Evolutionary conservation across 2,797 vertebrate genomes (phyloP).

Genomic region (Lophius americanus): DNA sequence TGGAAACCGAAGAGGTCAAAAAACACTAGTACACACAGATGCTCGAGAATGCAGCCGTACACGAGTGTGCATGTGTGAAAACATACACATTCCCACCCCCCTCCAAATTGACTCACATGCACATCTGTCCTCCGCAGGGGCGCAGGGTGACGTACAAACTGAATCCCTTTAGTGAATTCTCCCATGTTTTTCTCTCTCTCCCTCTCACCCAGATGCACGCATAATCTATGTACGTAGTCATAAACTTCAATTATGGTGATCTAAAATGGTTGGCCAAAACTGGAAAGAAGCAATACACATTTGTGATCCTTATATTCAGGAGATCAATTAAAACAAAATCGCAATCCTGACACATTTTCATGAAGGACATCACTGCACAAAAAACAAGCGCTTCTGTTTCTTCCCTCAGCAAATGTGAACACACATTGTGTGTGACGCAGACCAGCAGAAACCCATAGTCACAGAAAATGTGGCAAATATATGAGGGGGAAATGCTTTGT

Average conservation of each 20-base stretch:
- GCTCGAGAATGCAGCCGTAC: conserved; percentile 52
- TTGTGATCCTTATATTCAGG: too few species aligned
- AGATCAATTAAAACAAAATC: too few species aligned
- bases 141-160: conserved; percentile 79
- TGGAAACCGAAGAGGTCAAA: conserved; percentile 70
- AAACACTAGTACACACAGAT: conserved; percentile 62
- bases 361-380: too few species aligned
- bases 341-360: too few species aligned
- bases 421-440: too few species aligned
- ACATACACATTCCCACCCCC: conserved; percentile 50
- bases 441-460: too few species aligned
- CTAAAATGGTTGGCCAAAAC: conserved; percentile 56
- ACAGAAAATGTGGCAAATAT: too few species aligned
- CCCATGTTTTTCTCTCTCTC: conserved; percentile 48
- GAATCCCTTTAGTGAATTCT: conserved; percentile 64
- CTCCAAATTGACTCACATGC: conserved; percentile 50
- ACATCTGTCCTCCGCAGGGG: conserved; percentile 81
- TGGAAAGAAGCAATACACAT: background rate
- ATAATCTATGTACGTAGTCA: conserved; percentile 58
- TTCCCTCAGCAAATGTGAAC: too few species aligned
- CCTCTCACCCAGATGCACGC: conserved; percentile 70
- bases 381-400: too few species aligned
- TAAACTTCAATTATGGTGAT: conserved; percentile 29
- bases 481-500: too few species aligned
- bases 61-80: conserved; percentile 15